Percentiles rank a stretch among this genome's conserved stretches.
phyloP scores from a whole-genome alignment of 2,888 invertebrate genomes.

The Hermaeophaga mercurialis region DNA sequence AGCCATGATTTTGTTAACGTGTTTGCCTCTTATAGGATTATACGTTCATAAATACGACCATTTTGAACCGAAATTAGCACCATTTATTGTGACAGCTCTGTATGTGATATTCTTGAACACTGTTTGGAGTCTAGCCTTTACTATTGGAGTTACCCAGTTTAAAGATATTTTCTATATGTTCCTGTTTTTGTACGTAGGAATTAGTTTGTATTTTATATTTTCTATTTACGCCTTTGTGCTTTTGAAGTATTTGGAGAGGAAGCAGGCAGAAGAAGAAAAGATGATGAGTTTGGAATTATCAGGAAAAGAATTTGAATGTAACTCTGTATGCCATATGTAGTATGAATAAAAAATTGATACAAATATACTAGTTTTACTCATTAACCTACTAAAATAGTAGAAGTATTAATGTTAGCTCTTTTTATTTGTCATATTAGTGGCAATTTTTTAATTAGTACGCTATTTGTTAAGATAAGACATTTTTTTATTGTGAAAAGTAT shows the following conservation, averaged over 20 bases:
- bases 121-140: not conserved
- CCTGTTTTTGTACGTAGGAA: not conserved
- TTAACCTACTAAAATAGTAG: too few relatives aligned
- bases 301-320: too few relatives aligned
- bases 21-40: slow-evolving; percentile 15
- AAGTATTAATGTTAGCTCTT: too few relatives aligned
- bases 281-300: too few relatives aligned
- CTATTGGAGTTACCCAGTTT: not conserved
- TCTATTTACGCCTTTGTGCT: not conserved
- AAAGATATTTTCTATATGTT: not conserved
- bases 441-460: too few relatives aligned
- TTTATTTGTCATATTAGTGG: too few relatives aligned
- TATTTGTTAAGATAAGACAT: too few relatives aligned
- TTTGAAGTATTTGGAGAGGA: not conserved
- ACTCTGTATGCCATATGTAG: too few relatives aligned
- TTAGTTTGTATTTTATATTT: not conserved
- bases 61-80: slow-evolving; percentile 5
- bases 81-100: slow-evolving; percentile 11
- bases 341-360: too few relatives aligned
- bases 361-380: too few relatives aligned
- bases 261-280: not conserved
- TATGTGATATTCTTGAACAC: slow-evolving; percentile 5
- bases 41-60: not conserved
- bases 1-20: slow-evolving; percentile 23
- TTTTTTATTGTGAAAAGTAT: too few relatives aligned